These are phyloP conservation scores for Ammodytes marinus DNA, from an alignment of 2,113 vertebrate genomes.

Conservation along the genomic window DNA sequence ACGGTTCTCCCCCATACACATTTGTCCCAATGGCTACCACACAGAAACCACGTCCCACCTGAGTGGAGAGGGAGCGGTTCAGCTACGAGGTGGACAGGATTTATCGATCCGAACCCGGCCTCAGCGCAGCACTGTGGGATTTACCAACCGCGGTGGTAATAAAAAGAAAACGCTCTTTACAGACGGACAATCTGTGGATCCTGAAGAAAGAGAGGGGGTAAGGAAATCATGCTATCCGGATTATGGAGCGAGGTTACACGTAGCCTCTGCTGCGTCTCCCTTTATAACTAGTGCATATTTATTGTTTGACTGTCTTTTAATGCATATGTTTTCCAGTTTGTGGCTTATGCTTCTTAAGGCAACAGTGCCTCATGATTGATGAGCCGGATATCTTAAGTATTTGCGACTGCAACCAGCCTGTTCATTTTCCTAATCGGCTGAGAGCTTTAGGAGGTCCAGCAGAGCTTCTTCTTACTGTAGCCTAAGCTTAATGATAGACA, in stretches of 20 bases:
- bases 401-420: conserved; percentile 48
- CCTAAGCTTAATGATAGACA: conserved; percentile 36
- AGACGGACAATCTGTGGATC: conserved; percentile 56
- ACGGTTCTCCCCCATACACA: conserved; percentile 34
- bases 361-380: conserved; percentile 32
- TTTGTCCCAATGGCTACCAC: conserved; percentile 70
- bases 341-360: neutral
- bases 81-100: conserved; percentile 4
- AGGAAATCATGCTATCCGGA: conserved; percentile 66
- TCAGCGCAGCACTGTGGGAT: conserved; percentile 12
- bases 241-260: conserved; percentile 57
- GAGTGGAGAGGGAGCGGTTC: conserved; percentile 68
- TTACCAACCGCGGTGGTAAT: conserved; percentile 19
- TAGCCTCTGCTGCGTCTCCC: neutral
- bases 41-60: conserved; percentile 66
- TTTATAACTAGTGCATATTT: too few species aligned
- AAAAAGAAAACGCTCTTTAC: conserved; percentile 9
- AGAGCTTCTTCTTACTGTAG: conserved; percentile 44
- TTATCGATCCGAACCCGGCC: neutral
- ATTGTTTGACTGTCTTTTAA: neutral
- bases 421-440: conserved; percentile 67
- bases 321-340: neutral
- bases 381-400: conserved; percentile 28
- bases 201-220: conserved; percentile 61
- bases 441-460: conserved; percentile 58